Conservation (phyloP, 1,140 invertebrate species). For the Leptinotarsa lineolata region DNA sequence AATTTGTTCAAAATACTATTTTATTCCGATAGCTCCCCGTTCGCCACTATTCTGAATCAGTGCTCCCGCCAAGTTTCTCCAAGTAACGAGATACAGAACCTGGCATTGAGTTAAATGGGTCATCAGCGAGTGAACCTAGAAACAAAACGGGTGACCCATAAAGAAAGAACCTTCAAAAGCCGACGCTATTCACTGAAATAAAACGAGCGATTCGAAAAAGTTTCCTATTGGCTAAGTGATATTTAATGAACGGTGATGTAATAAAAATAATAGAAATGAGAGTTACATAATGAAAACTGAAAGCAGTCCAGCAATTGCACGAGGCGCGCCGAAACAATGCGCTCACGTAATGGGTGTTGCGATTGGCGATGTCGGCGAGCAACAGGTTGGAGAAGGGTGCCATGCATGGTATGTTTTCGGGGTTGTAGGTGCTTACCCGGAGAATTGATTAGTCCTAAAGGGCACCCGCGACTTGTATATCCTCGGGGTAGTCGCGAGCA, state of each 20-base stretch:
- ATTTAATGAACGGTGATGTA: conserved; percentile 40
- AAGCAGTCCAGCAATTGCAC: conserved; percentile 42
- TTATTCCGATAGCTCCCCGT: too few relatives aligned
- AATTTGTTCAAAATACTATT: too few relatives aligned
- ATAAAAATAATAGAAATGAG: conserved; percentile 46
- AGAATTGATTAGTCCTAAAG: conserved; percentile 42
- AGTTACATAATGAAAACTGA: conserved; percentile 45
- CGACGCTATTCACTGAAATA: neutral
- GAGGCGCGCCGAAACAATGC: conserved; percentile 48
- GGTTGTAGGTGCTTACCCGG: conserved; percentile 36
- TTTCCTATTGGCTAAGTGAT: conserved; percentile 16
- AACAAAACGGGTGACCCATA: conserved; percentile 11
- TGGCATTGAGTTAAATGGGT: conserved; percentile 3
- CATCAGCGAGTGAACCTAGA: neutral
- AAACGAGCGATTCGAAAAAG: neutral
- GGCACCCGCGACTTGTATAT: conserved; percentile 42
- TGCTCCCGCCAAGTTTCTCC: neutral
- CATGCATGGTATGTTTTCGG: conserved; percentile 7
- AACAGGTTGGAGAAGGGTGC: conserved; percentile 38
- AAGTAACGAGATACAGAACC: neutral
- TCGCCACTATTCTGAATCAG: too few relatives aligned
- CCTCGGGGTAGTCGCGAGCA: conserved; percentile 47
- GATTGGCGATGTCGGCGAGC: conserved; percentile 29
- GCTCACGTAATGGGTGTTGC: conserved; percentile 24
- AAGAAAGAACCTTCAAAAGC: neutral